A percentile compares a stretch with the other conserved stretches of the same genome.
Evolutionary conservation across 23 tunicate species (phyloP).

Genomic region (Trididemnum miniatum): DNA sequence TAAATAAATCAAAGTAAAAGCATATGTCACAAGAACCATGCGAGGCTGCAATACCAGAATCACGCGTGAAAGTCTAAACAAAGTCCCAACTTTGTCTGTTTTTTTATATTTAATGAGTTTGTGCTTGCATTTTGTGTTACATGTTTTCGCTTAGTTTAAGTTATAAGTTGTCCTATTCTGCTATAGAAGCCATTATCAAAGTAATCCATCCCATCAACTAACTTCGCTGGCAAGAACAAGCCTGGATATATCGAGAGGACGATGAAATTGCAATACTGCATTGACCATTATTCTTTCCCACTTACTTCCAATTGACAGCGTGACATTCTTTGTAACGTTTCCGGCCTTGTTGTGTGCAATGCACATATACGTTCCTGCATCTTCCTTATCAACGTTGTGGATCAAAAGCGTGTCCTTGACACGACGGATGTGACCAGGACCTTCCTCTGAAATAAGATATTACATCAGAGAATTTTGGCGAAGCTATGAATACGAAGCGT

Average conservation of each 20-base stretch:
- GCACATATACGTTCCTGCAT: conserved; percentile 26
- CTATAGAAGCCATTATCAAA: too few relatives aligned
- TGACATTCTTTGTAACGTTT: neutral
- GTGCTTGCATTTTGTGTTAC: too few relatives aligned
- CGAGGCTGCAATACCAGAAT: too few relatives aligned
- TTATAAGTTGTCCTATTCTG: too few relatives aligned
- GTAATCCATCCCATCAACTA: too few relatives aligned
- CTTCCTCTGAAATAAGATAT: conserved; percentile 2
- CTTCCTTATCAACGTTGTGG: conserved; percentile 11
- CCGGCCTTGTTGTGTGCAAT: conserved; percentile 23
- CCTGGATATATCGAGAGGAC: neutral
- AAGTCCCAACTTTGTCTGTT: neutral
- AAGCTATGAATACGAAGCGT: too few relatives aligned
- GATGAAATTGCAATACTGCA: neutral
- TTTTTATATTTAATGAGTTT: too few relatives aligned
- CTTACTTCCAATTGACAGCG: conserved; percentile 1
- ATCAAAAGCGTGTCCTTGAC: conserved; percentile 8
- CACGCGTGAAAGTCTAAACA: too few relatives aligned
- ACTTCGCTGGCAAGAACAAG: too few relatives aligned
- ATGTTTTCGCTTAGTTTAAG: too few relatives aligned
- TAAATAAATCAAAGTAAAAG: too few relatives aligned
- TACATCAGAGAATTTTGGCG: neutral
- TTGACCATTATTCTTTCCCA: neutral
- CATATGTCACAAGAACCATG: too few relatives aligned
- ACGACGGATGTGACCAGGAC: neutral